phyloP scores from a whole-genome alignment of 23 tunicate species.

The Botrylloides violaceus region DNA sequence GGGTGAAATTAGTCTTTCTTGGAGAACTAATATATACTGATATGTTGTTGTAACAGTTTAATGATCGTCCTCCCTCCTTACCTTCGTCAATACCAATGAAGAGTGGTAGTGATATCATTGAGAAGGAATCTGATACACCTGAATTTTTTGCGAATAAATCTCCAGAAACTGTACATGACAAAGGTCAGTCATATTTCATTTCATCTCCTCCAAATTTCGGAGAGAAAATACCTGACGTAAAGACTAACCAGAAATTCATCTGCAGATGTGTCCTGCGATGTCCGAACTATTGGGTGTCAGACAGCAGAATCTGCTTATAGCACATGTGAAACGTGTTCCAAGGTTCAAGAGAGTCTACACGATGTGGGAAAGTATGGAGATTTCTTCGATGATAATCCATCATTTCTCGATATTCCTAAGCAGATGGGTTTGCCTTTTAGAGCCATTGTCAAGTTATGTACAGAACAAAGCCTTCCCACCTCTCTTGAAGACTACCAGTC shows the following conservation, averaged over 20 bases:
- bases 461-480: constrained; percentile 69
- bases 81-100: too few relatives aligned
- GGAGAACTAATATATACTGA: too few relatives aligned
- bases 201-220: too few relatives aligned
- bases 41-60: too few relatives aligned
- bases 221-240: too few relatives aligned
- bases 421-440: too few relatives aligned
- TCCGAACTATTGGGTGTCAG: constrained; percentile 39
- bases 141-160: background rate
- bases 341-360: constrained; percentile 53
- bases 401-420: background rate
- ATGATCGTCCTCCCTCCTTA: too few relatives aligned
- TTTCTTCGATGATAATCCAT: background rate
- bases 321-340: constrained; percentile 58
- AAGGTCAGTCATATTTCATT: background rate
- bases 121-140: too few relatives aligned
- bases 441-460: constrained; percentile 56
- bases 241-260: too few relatives aligned
- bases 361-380: constrained; percentile 64
- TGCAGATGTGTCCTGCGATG: constrained; percentile 22
- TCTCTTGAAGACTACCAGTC: constrained; percentile 71
- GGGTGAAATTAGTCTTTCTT: too few relatives aligned
- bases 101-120: too few relatives aligned
- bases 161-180: background rate
- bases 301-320: constrained; percentile 52